Base-by-base conservation (phyloP, 2,888 invertebrate genomes). In the Tenthredo livida region DNA sequence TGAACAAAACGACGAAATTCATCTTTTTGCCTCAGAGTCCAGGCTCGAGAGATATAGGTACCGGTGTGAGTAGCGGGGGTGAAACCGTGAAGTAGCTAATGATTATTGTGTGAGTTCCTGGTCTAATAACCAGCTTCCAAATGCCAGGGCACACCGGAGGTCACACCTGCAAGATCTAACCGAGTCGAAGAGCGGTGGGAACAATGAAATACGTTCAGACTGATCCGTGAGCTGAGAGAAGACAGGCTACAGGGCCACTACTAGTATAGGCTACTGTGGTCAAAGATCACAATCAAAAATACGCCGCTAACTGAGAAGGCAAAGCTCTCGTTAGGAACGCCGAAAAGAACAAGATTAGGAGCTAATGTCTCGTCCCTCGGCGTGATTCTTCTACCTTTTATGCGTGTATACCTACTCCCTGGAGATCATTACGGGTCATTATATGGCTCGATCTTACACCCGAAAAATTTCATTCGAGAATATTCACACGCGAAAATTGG, bases 101-200 rank as follows among this genome's bases (percentile, higher is more conserved):
- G 80, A 80, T 80, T 43, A 80, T 61, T 40, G 58, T 61, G 33
- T 80, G 80, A 61, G 80, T 61, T 43, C 72, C 61, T 40, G 80
- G 80, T 43, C 80, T 80, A 80, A 80, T 80, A 58, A 80, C 61
- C 80, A 80, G 37, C 80, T 80, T 80, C 77, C 77, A 77, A 77
- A 77, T 77, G 33, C 29, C n/a, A 25, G 33, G 47, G 50, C 50
- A 54, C 29, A 50, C 10, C 80, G 37, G 58, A 80, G 61, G 80
- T 80, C 80, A 80, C 80, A 80, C 80, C 80, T 80, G 80, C 80
- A 40, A 37, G n/a, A 15, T 21, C 29, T 37, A 40, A 17, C n/a
- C 21, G 61, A 80, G 58, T 61, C 40, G 29, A 61, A 80, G 58
- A 80, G 40, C 61, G 37, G 15, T 80, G 80, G 80, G 61, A 80